A percentile compares a stretch with the other conserved stretches of the same genome.
phyloP scores from a whole-genome alignment of 2,797 vertebrate genomes.

The Zenarchopterus dispar region DNA sequence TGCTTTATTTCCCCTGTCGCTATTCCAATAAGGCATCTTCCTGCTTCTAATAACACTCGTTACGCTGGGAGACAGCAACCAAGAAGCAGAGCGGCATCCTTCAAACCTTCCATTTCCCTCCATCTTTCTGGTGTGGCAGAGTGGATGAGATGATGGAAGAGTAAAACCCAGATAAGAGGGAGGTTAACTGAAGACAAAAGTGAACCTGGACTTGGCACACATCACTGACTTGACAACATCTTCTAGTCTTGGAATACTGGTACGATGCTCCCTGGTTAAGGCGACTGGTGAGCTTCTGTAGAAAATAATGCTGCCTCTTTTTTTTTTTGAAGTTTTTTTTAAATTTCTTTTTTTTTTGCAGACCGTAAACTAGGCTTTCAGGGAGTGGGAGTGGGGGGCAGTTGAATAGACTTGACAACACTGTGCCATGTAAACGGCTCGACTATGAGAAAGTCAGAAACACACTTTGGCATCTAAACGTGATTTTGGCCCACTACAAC shows the following conservation, averaged over 20 bases:
- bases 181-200: slow-evolving; percentile 56
- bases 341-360: slow-evolving; percentile 61
- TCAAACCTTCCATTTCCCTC: slow-evolving; percentile 19
- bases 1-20: slow-evolving; percentile 74
- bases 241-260: slow-evolving; percentile 75
- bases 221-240: slow-evolving; percentile 73
- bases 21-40: slow-evolving; percentile 68
- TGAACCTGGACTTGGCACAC: slow-evolving; percentile 71
- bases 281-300: slow-evolving; percentile 84
- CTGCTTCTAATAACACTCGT: slow-evolving; percentile 67
- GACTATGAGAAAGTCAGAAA: slow-evolving; percentile 75
- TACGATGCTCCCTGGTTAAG: slow-evolving; percentile 82
- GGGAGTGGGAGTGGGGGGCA: slow-evolving; percentile 70
- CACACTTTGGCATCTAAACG: slow-evolving; percentile 81
- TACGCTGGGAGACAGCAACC: slow-evolving; percentile 64
- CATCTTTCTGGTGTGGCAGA: slow-evolving; percentile 18
- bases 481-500: slow-evolving; percentile 66
- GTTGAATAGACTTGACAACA: slow-evolving; percentile 75
- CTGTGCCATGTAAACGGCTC: slow-evolving; percentile 79
- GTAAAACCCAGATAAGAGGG: slow-evolving; percentile 34
- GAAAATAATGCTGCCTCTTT: slow-evolving; percentile 82
- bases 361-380: slow-evolving; percentile 83
- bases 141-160: slow-evolving; percentile 48
- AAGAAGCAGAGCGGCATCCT: slow-evolving; percentile 31
- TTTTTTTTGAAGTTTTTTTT: slow-evolving; percentile 29